These are phyloP conservation scores for Thalassaphorura encarpata DNA, from an alignment of 1,140 invertebrate species.

Conservation along the genomic window DNA sequence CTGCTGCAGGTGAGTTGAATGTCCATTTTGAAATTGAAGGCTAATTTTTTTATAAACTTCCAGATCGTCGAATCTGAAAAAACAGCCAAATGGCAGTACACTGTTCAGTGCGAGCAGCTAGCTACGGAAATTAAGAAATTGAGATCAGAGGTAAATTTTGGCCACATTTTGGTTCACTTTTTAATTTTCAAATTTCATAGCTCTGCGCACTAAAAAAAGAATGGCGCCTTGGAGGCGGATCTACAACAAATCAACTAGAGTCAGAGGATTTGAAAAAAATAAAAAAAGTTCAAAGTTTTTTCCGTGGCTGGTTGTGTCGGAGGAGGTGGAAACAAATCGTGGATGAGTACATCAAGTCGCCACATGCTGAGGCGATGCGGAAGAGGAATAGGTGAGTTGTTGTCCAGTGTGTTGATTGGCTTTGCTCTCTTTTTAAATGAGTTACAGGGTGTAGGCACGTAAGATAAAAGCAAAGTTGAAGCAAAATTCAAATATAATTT, in stretches of 20 bases:
- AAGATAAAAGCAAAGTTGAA: too few species aligned
- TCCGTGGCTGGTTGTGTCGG: constrained; percentile 86
- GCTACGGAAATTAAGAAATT: constrained; percentile 81
- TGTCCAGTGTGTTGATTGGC: too few species aligned
- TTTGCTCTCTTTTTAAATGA: not conserved
- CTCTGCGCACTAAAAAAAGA: constrained; percentile 72
- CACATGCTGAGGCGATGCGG: constrained; percentile 86
- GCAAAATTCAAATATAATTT: too few species aligned
- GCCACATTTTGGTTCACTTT: not conserved
- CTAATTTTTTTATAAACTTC: not conserved
- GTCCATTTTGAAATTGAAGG: too few species aligned
- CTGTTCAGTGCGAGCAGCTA: constrained; percentile 82
- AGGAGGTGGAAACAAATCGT: constrained; percentile 91
- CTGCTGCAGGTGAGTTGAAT: constrained; percentile 44
- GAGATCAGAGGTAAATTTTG: constrained; percentile 59
- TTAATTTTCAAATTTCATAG: constrained; percentile 42
- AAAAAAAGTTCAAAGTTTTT: constrained; percentile 91
- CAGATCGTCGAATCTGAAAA: constrained; percentile 88
- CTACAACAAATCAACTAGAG: constrained; percentile 39
- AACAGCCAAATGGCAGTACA: constrained; percentile 88
- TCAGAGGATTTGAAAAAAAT: constrained; percentile 73
- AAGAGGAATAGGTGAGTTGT: constrained; percentile 76
- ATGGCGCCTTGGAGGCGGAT: constrained; percentile 42
- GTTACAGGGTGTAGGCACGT: too few species aligned
- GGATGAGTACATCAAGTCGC: constrained; percentile 88